Base-by-base conservation (phyloP, 2,888 invertebrate genomes). In the Pseudococcus viburni region DNA sequence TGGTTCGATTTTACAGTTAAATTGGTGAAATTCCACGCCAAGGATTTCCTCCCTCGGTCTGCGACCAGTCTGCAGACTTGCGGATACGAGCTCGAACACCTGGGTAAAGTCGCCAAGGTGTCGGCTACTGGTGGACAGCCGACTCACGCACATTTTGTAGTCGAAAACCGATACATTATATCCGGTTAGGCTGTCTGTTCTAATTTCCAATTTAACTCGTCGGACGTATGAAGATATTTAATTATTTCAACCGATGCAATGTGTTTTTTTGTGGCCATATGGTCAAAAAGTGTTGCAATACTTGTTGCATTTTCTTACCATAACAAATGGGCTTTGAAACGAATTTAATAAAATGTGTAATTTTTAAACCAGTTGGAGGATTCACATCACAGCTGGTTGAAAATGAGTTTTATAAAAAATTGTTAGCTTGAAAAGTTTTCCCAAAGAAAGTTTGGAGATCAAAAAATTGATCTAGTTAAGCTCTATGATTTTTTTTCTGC, bases 1-100 rank as follows among this genome's bases (percentile, higher is more conserved):
- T 73, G 73, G 73, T 73, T 26, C 73, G 73, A 73, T 73, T 73
- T 73, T 73, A 73, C 73, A 73, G 73, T 73, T 73, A 73, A 64
- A 64, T 73, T 33, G 26, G 12, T 12, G 12, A 33, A 73, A 73
- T 73, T 73, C 33, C 73, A 73, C 33, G 73, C 12, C 33, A 73
- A 73, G 64, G 64, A 64, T 64, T 22, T 64, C 64, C 64, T 64
- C 64, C 64, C 15, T 19, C 64, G 64, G 22, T 22, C 7, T 64
- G 64, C 22, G 64, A 64, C 19, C 64, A 8, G 64, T 22, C 64
- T 64, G 64, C 11, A 7, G 9, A 42, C 42, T 42, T 42, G 42
- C 42, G n/a, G 22, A 19, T 59, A 59, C 59, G 6, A 9, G 59
- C n/a, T 17, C n/a, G 59, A 59, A 17, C n/a, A 59, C 59, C 59